These are phyloP conservation scores for Anolis apletophallus DNA, from an alignment of 2,797 vertebrate species.

Conservation along the genomic window DNA sequence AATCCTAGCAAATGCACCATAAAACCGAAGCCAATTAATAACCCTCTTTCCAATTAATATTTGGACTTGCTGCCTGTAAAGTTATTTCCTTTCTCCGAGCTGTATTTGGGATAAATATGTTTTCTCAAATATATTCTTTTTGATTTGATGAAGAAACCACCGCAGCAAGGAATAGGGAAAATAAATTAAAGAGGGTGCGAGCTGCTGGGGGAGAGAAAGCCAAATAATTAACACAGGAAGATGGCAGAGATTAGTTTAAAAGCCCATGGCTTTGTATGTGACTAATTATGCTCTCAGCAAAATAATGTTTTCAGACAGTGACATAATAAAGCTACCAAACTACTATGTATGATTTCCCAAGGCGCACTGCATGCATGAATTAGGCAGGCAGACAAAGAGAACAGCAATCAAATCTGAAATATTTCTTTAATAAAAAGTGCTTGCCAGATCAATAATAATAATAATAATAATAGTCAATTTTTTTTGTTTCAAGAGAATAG, in stretches of 20 bases:
- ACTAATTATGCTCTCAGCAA: constrained; percentile 63
- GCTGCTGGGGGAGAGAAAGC: neutral
- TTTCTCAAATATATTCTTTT: constrained; percentile 2
- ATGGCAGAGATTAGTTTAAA: constrained; percentile 44
- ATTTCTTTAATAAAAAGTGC: constrained; percentile 71
- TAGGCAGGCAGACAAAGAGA: constrained; percentile 65
- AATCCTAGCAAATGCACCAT: neutral
- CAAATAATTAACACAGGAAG: constrained; percentile 10
- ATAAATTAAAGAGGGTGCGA: neutral
- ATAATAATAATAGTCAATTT: constrained; percentile 18
- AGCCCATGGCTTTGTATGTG: constrained; percentile 40
- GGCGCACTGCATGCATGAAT: constrained; percentile 50
- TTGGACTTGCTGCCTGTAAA: neutral
- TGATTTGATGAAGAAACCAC: neutral
- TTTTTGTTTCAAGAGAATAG: constrained; percentile 60
- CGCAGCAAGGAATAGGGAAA: neutral
- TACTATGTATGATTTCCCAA: constrained; percentile 61
- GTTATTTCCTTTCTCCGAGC: constrained; percentile 3
- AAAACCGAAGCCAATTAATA: constrained; percentile 16
- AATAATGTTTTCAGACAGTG: constrained; percentile 67
- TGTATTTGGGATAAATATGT: neutral
- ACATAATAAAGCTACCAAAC: constrained; percentile 65
- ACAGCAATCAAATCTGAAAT: constrained; percentile 71
- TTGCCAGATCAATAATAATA: constrained; percentile 61
- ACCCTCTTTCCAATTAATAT: neutral